phyloP scores from a whole-genome alignment of 2,113 vertebrate species.

The Sander lucioperca region DNA sequence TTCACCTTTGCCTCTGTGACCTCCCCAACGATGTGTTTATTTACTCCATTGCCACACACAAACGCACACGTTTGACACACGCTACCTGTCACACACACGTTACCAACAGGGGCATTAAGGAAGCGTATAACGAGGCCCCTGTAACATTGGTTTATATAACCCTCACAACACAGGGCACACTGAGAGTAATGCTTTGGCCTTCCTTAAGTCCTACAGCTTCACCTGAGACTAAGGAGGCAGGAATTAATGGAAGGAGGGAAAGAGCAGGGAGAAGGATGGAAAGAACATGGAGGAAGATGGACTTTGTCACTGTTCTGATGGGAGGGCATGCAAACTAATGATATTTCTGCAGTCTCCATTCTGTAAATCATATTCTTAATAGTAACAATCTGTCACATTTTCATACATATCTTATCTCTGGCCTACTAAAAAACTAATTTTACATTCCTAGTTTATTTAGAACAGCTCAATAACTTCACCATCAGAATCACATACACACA shows the following conservation, averaged over 20 bases:
- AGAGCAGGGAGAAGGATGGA: background rate
- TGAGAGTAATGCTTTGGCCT: background rate
- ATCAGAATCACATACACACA: background rate
- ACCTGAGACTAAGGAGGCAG: background rate
- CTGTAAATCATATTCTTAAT: background rate
- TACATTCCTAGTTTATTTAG: background rate
- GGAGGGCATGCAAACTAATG: background rate
- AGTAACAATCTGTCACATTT: constrained; percentile 17
- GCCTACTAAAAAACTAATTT: too few species aligned
- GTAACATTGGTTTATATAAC: constrained; percentile 43
- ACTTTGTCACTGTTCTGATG: background rate
- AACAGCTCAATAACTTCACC: background rate
- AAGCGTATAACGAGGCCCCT: constrained; percentile 16
- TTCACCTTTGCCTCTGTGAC: constrained; percentile 83
- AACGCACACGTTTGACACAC: constrained; percentile 48
- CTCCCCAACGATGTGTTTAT: constrained; percentile 81
- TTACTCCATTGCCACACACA: constrained; percentile 63
- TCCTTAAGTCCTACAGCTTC: background rate
- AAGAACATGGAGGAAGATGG: background rate
- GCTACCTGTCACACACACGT: constrained; percentile 24
- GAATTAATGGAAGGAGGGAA: background rate
- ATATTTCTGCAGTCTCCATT: background rate
- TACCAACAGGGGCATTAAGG: constrained; percentile 25
- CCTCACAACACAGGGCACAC: constrained; percentile 7
- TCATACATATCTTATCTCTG: too few species aligned